phyloP scores from a whole-genome alignment of 2,888 invertebrate species.

The Cataglyphis cursor region DNA sequence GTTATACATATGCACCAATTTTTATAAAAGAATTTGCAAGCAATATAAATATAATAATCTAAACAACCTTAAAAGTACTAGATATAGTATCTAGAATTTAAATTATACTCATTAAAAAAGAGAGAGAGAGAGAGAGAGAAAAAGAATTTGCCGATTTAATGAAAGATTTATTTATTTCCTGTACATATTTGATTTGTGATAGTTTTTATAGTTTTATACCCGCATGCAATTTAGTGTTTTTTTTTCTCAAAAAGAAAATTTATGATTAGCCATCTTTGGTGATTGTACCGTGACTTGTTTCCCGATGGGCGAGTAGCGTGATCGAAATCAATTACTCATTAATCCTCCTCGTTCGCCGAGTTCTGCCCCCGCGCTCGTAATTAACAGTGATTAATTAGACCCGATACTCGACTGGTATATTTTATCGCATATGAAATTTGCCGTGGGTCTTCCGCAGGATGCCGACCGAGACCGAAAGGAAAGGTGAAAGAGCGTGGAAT shows the following conservation, averaged over 20 bases:
- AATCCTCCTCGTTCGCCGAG: conserved; percentile 78
- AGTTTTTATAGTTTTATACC: not conserved
- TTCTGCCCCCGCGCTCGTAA: conserved; percentile 81
- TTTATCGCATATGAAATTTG: conserved; percentile 79
- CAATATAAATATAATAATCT: not conserved
- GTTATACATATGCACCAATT: not conserved
- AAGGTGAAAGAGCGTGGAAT: conserved; percentile 58
- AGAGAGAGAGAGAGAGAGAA: no score
- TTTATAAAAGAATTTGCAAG: not conserved
- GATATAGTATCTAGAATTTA: not conserved
- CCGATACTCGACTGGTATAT: conserved; percentile 76
- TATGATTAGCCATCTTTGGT: conserved; percentile 55
- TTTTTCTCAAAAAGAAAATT: conserved; percentile 55
- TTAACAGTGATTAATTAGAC: conserved; percentile 84
- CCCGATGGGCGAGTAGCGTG: conserved; percentile 81
- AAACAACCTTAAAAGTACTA: not conserved
- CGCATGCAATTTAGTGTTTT: not conserved
- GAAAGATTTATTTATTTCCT: not conserved
- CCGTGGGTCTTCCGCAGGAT: conserved; percentile 67
- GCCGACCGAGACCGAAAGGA: conserved; percentile 44
- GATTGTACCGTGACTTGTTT: conserved; percentile 64
- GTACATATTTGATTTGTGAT: not conserved
- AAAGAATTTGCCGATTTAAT: not conserved
- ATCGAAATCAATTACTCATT: conserved; percentile 85
- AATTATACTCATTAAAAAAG: not conserved